Evolutionary conservation across 1,140 invertebrate genomes (phyloP), one percentile per base, ranked within the genome.

Genomic region (Elymnias hypermnestra): DNA sequence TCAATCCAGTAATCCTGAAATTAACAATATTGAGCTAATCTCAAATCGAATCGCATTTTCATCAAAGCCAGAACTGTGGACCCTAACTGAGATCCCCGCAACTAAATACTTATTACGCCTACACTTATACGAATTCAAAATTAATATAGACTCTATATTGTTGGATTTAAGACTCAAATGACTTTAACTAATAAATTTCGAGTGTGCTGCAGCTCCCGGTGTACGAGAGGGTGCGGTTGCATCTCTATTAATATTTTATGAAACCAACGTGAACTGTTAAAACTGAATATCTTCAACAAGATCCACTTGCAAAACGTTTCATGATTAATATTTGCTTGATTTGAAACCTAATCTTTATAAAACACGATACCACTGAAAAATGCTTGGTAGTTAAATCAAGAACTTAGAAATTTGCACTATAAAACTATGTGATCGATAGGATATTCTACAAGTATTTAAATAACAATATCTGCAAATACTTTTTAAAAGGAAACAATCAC

Each of bases 191-290:
- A 26, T 45, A 35, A 21, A 33, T 15, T 8, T 19, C 29, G 14
- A 40, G 23, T 28, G 23, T 21, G 21, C 42, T 23, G 17, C 18
- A 23, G 36, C 23, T 28, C 7, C 44, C 15, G 10, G 35, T 19
- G 40, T 12, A 26, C 15, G 28, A 31, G 33, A 53, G 56, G 56
- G 56, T 55, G 50, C 46, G 46, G 44, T 44, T 48, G 44, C 58
- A 56, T 48, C 48, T 53, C 51, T 52, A 57, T 62, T 62, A 62
- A 62, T 62, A 62, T 62, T 62, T 62, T 62, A 62, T 54, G 55
- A 49, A 59, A 53, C 38, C 50, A 45, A 51, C 47, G 51, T 57
- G 51, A 44, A 47, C 41, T 57, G 58, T 57, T 52, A 48, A 52
- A 55, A 57, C 58, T 21, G 39, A 51, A 44, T 51, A 51, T 44